Conservation (phyloP, 1,140 invertebrate species). For the Vollenhovia emeryi region DNA sequence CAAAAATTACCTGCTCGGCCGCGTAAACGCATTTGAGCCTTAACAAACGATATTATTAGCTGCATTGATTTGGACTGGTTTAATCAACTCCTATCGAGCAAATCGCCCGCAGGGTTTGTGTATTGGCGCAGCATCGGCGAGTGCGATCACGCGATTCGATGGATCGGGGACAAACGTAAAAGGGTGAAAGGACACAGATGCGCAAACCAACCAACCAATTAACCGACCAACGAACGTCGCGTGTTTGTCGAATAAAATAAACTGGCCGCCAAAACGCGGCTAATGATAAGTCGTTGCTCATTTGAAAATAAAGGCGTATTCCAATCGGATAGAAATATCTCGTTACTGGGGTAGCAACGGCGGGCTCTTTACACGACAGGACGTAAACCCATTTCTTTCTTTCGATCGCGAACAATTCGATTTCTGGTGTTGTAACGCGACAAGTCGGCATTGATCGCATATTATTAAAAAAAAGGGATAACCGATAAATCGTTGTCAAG, state of each 20-base stretch:
- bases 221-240: slow-evolving; percentile 22
- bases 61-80: slow-evolving; percentile 57
- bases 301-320: background rate
- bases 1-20: slow-evolving; percentile 41
- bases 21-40: slow-evolving; percentile 39
- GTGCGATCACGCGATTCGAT: slow-evolving; percentile 55
- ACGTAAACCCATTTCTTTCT: background rate
- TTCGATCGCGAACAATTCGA: background rate
- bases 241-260: slow-evolving; percentile 65
- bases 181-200: slow-evolving; percentile 59
- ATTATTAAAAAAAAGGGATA: background rate
- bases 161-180: slow-evolving; percentile 8
- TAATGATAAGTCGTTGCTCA: slow-evolving; percentile 58
- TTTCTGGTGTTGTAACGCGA: background rate
- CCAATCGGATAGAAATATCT: background rate
- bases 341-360: background rate
- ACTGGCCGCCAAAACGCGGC: slow-evolving; percentile 59
- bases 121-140: slow-evolving; percentile 23
- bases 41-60: slow-evolving; percentile 54
- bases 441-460: background rate
- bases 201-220: slow-evolving; percentile 45
- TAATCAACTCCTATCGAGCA: slow-evolving; percentile 56
- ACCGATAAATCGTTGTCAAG: background rate
- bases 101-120: slow-evolving; percentile 34
- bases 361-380: background rate